Evolutionary conservation across 2,888 invertebrate genomes (phyloP).

Genomic region (Drosophila merina): DNA sequence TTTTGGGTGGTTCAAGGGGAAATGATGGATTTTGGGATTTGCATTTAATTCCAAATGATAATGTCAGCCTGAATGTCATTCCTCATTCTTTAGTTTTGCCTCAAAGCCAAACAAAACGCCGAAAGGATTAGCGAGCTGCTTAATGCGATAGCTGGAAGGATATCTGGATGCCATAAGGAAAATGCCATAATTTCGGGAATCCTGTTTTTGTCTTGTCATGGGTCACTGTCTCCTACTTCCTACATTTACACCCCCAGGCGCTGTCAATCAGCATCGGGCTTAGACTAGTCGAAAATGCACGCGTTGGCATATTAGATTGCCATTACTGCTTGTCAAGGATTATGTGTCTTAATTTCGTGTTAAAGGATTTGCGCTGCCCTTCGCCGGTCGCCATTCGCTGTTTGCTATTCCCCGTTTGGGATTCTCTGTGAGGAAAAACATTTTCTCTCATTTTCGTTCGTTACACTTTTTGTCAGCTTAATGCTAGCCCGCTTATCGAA

Average conservation of each 20-base stretch:
- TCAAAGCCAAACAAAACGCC: slow-evolving; percentile 50
- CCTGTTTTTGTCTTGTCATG: slow-evolving; percentile 4
- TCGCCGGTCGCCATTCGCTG: slow-evolving; percentile 16
- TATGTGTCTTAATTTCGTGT: slow-evolving; percentile 77
- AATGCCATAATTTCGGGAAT: slow-evolving; percentile 37
- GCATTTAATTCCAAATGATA: slow-evolving; percentile 60
- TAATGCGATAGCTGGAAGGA: slow-evolving; percentile 23
- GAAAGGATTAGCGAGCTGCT: slow-evolving; percentile 52
- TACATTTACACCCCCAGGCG: slow-evolving; percentile 18
- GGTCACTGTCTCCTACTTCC: neutral
- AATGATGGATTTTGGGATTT: slow-evolving; percentile 41
- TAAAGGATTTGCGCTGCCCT: slow-evolving; percentile 72
- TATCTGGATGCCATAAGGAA: neutral
- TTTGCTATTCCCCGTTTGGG: slow-evolving; percentile 17
- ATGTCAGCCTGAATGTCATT: slow-evolving; percentile 57
- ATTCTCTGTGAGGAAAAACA: slow-evolving; percentile 6
- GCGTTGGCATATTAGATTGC: slow-evolving; percentile 79
- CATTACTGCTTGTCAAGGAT: slow-evolving; percentile 78
- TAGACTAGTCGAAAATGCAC: slow-evolving; percentile 67
- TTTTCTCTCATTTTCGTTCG: slow-evolving; percentile 56
- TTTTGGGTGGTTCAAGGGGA: neutral
- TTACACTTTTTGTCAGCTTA: slow-evolving; percentile 73
- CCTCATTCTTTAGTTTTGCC: slow-evolving; percentile 42
- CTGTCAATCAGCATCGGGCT: slow-evolving; percentile 67
- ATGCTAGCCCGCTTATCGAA: slow-evolving; percentile 70